These are phyloP conservation scores for Pocillopora grandis DNA, from an alignment of 92 coral and sea anemone genomes.

Conservation along the genomic window DNA sequence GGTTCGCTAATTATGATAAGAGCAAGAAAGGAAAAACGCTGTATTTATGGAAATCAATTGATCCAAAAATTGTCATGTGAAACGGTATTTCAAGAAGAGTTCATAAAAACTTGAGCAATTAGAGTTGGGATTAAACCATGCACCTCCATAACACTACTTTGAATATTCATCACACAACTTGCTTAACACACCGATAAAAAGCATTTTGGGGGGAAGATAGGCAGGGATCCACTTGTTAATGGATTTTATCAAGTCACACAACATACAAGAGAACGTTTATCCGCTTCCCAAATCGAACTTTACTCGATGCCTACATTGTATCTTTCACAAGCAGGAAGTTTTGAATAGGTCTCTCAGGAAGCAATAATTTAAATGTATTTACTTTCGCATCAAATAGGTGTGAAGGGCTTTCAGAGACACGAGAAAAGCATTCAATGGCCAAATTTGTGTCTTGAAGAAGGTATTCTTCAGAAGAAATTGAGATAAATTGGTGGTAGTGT, in stretches of 20 bases:
- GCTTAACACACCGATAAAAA: not conserved
- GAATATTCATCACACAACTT: conserved; percentile 22
- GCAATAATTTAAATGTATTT: conserved; percentile 73
- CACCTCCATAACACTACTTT: not conserved
- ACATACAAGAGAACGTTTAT: not conserved
- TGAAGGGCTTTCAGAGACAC: conserved; percentile 49
- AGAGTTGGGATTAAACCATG: not conserved
- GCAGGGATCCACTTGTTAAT: not conserved
- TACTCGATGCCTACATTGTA: conserved; percentile 10
- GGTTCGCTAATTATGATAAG: not conserved
- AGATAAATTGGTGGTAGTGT: not conserved
- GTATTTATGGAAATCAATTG: not conserved
- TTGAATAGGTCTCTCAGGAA: conserved; percentile 72
- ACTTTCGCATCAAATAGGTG: conserved; percentile 70
- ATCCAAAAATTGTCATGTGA: not conserved
- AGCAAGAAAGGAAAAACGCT: not conserved
- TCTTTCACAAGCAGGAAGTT: conserved; percentile 59
- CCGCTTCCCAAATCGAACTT: conserved; percentile 16
- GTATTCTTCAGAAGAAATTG: not conserved
- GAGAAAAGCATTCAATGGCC: not conserved
- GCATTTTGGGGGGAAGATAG: not conserved
- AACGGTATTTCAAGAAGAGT: no score
- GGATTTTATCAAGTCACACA: not conserved
- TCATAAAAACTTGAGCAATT: not conserved
- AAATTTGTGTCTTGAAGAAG: not conserved